Evolutionary conservation across 2,797 vertebrate genomes (phyloP), one percentile per base, ranked within the genome.

Genomic region (Kryptopterus vitreolus): DNA sequence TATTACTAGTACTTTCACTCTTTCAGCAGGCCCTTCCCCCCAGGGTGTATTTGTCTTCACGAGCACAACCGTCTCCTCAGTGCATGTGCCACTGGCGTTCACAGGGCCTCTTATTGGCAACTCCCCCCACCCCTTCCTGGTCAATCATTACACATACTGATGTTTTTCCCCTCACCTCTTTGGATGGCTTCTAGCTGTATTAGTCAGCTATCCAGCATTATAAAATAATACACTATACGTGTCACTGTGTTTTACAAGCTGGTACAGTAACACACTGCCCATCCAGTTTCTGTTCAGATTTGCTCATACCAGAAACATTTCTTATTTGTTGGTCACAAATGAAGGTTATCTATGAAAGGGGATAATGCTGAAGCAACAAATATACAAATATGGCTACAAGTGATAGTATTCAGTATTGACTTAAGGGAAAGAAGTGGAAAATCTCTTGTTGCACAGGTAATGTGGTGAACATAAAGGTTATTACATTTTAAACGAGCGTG

Each of bases 91-190:
- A 46, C 48, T 74, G 52, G 58, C 61, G 69, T 78, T 74, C 24
- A 43, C 55, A 72, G 63, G 18, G 31, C 46, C 24, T 74, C 66
- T 71, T 38, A 71, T 78, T 79, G 80, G 52, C 69, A 72, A 71
- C 62, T 65, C 58, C 66, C 50, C 35, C 55, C 66, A 35, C 48
- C 38, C n/a, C 46, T 73, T 65, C 79, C 71, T 74, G 68, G 78
- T 84, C 75, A 86, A 52, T 85, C 78, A 80, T 80, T 82, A 76
- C 26, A 78, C 59, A 78, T 76, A 77, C 63, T 82, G 74, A 83
- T 70, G 65, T 80, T 85, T n/a, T 71, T 85, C 59, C 35, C 55
- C 48, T 63, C 55, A 13, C 72, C 72, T 73, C 72, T 79, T 85
- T 83, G 79, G 55, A 71, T 78, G n/a, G 76, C 74, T 68, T 66